phyloP scores from a whole-genome alignment of 2,888 invertebrate genomes.

The Sialis lutaria region DNA sequence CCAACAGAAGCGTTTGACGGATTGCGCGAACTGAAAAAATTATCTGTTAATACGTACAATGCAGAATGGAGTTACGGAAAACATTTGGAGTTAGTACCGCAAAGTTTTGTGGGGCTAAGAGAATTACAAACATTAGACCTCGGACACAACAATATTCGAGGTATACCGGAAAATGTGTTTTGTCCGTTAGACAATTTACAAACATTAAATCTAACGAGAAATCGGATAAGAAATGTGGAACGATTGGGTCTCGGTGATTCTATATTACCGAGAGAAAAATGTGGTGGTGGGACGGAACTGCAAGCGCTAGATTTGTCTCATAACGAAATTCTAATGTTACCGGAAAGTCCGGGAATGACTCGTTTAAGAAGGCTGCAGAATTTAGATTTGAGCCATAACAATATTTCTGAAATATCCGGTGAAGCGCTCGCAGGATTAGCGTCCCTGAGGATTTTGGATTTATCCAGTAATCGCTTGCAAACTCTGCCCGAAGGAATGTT shows the following conservation, averaged over 20 bases:
- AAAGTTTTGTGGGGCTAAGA: slow-evolving; percentile 57
- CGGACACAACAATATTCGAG: slow-evolving; percentile 67
- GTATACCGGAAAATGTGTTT: slow-evolving; percentile 60
- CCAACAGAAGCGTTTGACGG: slow-evolving; percentile 66
- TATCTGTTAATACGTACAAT: slow-evolving; percentile 66
- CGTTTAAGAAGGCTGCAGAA: slow-evolving; percentile 62
- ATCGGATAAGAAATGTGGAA: slow-evolving; percentile 61
- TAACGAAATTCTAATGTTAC: slow-evolving; percentile 56
- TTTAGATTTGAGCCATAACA: slow-evolving; percentile 67
- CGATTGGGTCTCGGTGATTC: slow-evolving; percentile 47
- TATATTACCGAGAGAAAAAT: slow-evolving; percentile 28
- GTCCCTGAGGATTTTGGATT: slow-evolving; percentile 63
- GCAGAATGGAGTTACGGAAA: slow-evolving; percentile 59
- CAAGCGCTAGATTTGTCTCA: slow-evolving; percentile 63
- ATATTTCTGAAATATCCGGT: slow-evolving; percentile 59
- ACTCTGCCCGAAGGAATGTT: slow-evolving; percentile 68
- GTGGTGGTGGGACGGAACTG: slow-evolving; percentile 48
- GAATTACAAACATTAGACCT: slow-evolving; percentile 66
- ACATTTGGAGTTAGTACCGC: slow-evolving; percentile 53
- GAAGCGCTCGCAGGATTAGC: slow-evolving; percentile 65
- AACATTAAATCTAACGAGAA: slow-evolving; percentile 68
- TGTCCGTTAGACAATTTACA: slow-evolving; percentile 66
- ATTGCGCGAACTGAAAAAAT: slow-evolving; percentile 56
- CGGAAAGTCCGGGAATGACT: slow-evolving; percentile 54
- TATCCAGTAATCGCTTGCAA: slow-evolving; percentile 71